Conservation (phyloP, 2,797 vertebrate genomes). For the Pelochelys cantorii region DNA sequence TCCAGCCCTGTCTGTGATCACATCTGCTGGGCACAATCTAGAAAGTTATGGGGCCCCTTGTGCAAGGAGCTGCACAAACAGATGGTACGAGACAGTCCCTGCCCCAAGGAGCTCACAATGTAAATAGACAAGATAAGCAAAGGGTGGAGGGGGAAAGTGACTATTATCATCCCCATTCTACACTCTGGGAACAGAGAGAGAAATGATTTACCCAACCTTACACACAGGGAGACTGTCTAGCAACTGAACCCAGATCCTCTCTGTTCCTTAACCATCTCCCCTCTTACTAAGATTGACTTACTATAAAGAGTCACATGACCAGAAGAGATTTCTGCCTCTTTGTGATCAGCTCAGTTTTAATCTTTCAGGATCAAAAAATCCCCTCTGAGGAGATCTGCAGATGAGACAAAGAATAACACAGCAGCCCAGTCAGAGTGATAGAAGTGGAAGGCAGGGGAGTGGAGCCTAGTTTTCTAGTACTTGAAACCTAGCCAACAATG, state of each 20-base stretch:
- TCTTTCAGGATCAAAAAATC: slow-evolving; percentile 41
- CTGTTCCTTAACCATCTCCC: neutral
- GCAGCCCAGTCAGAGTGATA: slow-evolving; percentile 40
- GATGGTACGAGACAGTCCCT: neutral
- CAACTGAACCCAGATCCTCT: neutral
- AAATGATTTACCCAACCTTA: neutral
- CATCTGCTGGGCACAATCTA: neutral
- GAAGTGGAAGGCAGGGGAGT: slow-evolving; percentile 55
- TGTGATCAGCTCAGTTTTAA: slow-evolving; percentile 33
- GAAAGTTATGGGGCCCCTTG: neutral
- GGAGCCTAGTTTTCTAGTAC: slow-evolving; percentile 51
- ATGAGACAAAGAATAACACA: slow-evolving; percentile 62
- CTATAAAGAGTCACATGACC: slow-evolving; percentile 26
- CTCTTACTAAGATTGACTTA: neutral
- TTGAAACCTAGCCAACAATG: slow-evolving; percentile 70
- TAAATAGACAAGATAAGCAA: neutral
- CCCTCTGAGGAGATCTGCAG: slow-evolving; percentile 39
- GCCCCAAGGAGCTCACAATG: neutral
- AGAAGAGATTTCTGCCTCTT: slow-evolving; percentile 8
- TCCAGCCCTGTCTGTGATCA: neutral
- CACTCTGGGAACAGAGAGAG: fast-evolving
- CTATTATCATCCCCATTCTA: fast-evolving
- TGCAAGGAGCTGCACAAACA: neutral
- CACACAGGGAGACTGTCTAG: neutral
- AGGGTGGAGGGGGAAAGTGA: neutral